Conservation (phyloP, 1,140 invertebrate genomes). For the Pseudomyrmex sp. region DNA sequence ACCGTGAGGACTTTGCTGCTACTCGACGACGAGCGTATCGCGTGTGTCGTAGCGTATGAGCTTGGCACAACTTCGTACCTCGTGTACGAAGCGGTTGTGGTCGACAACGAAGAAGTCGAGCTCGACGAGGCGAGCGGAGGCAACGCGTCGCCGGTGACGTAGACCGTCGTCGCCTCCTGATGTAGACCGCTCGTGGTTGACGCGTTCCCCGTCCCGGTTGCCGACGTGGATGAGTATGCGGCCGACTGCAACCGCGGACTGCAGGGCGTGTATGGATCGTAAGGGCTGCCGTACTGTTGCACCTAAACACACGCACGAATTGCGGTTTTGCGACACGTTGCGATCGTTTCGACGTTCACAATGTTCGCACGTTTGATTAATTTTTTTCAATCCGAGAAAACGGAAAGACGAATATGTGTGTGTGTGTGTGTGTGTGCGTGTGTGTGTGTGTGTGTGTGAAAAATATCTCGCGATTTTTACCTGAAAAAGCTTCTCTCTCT, state of each 20-base stretch:
- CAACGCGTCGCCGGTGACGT: conserved; percentile 80
- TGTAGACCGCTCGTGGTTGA: conserved; percentile 81
- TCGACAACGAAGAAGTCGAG: conserved; percentile 80
- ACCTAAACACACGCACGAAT: conserved; percentile 68
- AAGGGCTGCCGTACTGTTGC: conserved; percentile 83
- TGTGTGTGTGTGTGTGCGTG: too few species aligned
- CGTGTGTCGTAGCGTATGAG: conserved; percentile 82
- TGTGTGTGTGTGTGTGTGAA: too few species aligned
- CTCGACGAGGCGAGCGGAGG: conserved; percentile 84
- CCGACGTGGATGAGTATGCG: conserved; percentile 84
- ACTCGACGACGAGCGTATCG: conserved; percentile 83
- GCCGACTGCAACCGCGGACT: conserved; percentile 85
- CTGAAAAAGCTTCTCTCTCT: too few species aligned
- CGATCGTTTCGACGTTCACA: too few species aligned
- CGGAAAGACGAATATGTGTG: too few species aligned
- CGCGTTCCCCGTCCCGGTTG: conserved; percentile 78
- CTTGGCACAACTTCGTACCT: conserved; percentile 84
- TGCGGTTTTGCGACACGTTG: background rate
- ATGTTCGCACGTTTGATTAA: too few species aligned
- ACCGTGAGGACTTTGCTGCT: conserved; percentile 92
- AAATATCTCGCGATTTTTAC: too few species aligned
- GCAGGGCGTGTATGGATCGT: conserved; percentile 85
- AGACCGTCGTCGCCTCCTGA: conserved; percentile 82
- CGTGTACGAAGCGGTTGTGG: conserved; percentile 82
- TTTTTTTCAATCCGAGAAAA: too few species aligned